A percentile compares a stretch with the other conserved stretches of the same genome.
Conservation (phyloP, 2,888 invertebrate genomes). For the Clostera curtula region DNA sequence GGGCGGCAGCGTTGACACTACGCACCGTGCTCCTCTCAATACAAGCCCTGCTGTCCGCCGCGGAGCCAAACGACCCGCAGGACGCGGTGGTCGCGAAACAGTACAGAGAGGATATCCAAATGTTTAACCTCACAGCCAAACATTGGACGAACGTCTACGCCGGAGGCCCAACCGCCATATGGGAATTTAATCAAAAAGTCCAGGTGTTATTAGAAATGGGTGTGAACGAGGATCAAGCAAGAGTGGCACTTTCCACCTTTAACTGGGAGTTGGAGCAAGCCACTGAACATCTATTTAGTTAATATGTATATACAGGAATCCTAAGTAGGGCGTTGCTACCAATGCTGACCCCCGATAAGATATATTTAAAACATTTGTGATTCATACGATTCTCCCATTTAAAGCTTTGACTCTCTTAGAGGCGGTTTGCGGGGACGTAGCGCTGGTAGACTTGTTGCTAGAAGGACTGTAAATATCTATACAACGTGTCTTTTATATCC, state of each 20-base stretch:
- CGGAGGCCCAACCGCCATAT: conserved; percentile 76
- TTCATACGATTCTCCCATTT: conserved; percentile 8
- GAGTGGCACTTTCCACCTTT: conserved; percentile 92
- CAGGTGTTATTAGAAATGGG: conserved; percentile 95
- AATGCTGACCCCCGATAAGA: conserved; percentile 9
- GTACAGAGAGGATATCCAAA: conserved; percentile 89
- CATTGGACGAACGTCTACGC: conserved; percentile 98
- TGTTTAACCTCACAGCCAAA: conserved; percentile 93
- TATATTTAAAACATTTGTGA: conserved; percentile 5
- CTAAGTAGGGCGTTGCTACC: conserved; percentile 9
- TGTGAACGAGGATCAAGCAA: conserved; percentile 89
- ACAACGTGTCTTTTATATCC: too few species aligned
- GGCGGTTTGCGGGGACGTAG: conserved; percentile 3
- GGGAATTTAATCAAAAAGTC: conserved; percentile 91
- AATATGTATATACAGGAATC: conserved; percentile 20
- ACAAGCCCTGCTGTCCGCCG: conserved; percentile 94
- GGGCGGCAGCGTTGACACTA: conserved; percentile 99
- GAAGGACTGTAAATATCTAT: too few species aligned
- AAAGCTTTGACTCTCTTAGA: conserved; percentile 6
- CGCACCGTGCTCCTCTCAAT: conserved; percentile 95
- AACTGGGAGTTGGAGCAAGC: conserved; percentile 96
- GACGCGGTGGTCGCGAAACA: conserved; percentile 98
- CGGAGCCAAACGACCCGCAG: conserved; percentile 95
- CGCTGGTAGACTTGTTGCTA: too few species aligned
- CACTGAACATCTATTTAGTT: conserved; percentile 79